Evolutionary conservation across 2,113 vertebrate species (phyloP).

Genomic region (Xiphorhynchus elegans): DNA sequence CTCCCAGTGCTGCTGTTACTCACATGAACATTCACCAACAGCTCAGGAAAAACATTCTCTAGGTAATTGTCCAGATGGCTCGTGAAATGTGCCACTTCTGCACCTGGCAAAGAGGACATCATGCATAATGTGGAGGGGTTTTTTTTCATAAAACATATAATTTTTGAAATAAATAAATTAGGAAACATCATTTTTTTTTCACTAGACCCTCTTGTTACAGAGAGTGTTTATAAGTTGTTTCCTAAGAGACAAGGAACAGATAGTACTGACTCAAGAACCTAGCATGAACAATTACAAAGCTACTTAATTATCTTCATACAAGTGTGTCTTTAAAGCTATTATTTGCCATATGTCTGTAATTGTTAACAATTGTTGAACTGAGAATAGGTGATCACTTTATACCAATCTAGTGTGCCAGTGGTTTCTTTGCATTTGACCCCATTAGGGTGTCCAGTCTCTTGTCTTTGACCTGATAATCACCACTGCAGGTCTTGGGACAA

Average conservation of each 20-base stretch:
- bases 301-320: neutral
- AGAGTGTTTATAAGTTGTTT: neutral
- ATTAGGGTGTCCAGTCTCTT: neutral
- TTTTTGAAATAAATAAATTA: neutral
- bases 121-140: neutral
- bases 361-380: neutral
- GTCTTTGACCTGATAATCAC: neutral
- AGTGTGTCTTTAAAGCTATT: neutral
- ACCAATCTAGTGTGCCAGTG: neutral
- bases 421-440: neutral
- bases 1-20: neutral
- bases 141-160: neutral
- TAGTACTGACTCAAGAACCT: neutral
- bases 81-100: neutral
- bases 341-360: neutral
- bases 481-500: neutral
- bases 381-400: neutral
- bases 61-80: neutral
- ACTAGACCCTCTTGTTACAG: neutral
- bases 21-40: neutral
- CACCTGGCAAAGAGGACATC: neutral
- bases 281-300: neutral
- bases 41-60: neutral
- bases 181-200: neutral
- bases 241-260: neutral